Percentiles rank a stretch among this genome's conserved stretches.
Conservation (phyloP, 2,888 invertebrate species). For the Conchocele bisecta region DNA sequence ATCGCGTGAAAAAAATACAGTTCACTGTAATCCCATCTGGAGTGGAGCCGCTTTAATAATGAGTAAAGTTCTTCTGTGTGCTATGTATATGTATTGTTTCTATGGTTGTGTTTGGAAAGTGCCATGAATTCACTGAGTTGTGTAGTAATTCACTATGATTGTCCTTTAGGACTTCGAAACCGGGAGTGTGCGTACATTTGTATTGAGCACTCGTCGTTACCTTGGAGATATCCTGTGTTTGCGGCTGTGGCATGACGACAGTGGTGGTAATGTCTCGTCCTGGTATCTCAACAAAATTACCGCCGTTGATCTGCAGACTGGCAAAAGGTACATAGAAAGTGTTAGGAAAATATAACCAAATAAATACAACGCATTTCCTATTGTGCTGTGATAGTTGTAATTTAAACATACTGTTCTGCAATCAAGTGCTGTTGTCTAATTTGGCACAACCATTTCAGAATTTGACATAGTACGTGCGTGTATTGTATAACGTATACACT, state of each 20-base stretch:
- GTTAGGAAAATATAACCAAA: too few species aligned
- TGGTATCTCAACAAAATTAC: constrained; percentile 73
- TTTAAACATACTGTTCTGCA: too few species aligned
- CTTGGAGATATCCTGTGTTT: constrained; percentile 67
- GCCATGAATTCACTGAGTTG: neutral
- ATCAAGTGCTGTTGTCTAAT: too few species aligned
- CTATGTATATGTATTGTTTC: neutral
- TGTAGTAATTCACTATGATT: neutral
- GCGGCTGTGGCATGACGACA: constrained; percentile 72
- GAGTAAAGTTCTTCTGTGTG: too few species aligned
- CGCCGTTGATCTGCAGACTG: constrained; percentile 65
- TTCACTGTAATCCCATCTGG: too few species aligned
- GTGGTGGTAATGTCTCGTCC: constrained; percentile 57
- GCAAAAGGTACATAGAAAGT: constrained; percentile 49
- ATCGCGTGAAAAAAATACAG: too few species aligned
- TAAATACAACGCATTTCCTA: too few species aligned
- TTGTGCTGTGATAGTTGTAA: too few species aligned
- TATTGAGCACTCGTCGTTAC: constrained; percentile 62
- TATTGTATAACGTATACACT: too few species aligned
- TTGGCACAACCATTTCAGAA: too few species aligned
- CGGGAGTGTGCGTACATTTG: constrained; percentile 68
- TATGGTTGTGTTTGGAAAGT: neutral
- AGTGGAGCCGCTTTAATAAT: too few species aligned
- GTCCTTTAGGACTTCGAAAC: constrained; percentile 60
- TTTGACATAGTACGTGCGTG: too few species aligned